Evolutionary conservation across 2,113 vertebrate species (phyloP).

Genomic region (Camelus bactrianus): DNA sequence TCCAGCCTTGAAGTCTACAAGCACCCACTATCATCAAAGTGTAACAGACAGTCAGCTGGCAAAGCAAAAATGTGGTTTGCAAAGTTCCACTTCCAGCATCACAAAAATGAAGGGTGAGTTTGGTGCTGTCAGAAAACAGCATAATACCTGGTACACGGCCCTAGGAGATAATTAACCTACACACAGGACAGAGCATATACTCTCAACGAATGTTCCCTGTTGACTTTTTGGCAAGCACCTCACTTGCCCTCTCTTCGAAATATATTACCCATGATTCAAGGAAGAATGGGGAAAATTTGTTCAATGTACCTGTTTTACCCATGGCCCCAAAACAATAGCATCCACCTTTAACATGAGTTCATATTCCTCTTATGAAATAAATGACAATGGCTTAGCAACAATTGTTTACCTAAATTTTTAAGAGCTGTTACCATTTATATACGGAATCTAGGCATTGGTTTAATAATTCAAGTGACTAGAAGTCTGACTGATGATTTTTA

Average conservation of each 20-base stretch:
- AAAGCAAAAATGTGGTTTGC: not conserved
- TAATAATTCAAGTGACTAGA: not conserved
- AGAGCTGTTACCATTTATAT: not conserved
- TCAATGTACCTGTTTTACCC: not conserved
- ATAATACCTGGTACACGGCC: not conserved
- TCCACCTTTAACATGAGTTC: not conserved
- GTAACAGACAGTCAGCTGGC: not conserved
- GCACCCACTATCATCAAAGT: not conserved
- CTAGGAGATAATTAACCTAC: not conserved
- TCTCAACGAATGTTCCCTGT: not conserved
- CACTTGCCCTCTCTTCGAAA: not conserved
- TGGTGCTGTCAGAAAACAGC: not conserved
- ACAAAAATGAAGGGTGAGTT: not conserved
- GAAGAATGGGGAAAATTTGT: not conserved
- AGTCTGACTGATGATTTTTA: not conserved
- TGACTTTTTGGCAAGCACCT: not conserved
- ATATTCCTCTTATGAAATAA: slow-evolving; percentile 43
- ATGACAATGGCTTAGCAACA: not conserved
- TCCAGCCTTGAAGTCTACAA: not conserved
- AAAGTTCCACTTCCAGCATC: not conserved
- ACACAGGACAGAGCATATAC: not conserved
- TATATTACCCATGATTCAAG: not conserved
- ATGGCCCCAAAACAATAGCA: not conserved
- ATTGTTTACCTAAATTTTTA: not conserved
- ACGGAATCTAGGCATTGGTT: not conserved